A percentile compares a stretch with the other conserved stretches of the same genome.
These are phyloP conservation scores for Sabellastarte sp. DNA, from an alignment of 2,888 invertebrate genomes.

Conservation along the genomic window DNA sequence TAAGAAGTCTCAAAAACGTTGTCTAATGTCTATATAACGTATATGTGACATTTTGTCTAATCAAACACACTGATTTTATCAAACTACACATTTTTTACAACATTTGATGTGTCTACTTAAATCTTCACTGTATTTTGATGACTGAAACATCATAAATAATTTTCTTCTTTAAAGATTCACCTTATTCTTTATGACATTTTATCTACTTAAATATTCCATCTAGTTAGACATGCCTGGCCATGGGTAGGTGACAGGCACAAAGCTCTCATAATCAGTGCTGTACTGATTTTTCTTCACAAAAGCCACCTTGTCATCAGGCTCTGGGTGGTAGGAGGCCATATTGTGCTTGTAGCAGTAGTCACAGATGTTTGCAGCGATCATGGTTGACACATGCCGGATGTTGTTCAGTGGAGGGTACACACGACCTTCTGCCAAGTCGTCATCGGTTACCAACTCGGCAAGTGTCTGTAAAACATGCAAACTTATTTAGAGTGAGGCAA, in stretches of 20 bases:
- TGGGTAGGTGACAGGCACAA: constrained; percentile 60
- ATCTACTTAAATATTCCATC: too few species aligned
- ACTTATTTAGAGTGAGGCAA: too few species aligned
- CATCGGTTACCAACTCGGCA: constrained; percentile 76
- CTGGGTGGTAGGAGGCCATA: constrained; percentile 63
- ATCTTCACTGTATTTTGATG: too few species aligned
- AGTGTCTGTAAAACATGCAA: constrained; percentile 73
- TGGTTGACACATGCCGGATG: constrained; percentile 82
- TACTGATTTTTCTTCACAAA: constrained; percentile 58
- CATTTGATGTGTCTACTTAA: too few species aligned
- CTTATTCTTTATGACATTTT: too few species aligned
- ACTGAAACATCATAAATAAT: too few species aligned
- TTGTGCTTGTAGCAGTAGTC: constrained; percentile 74
- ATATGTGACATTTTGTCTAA: too few species aligned
- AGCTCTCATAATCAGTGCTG: constrained; percentile 59
- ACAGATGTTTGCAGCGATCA: constrained; percentile 79
- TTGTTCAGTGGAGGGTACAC: constrained; percentile 85
- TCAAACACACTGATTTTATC: too few species aligned
- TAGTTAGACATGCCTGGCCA: constrained; percentile 54
- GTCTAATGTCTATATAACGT: too few species aligned
- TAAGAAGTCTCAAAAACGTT: too few species aligned
- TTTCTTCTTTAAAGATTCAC: too few species aligned
- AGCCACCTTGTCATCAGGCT: constrained; percentile 63
- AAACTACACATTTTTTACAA: too few species aligned
- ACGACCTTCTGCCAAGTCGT: constrained; percentile 79